These are phyloP conservation scores for Luidia sarsii DNA, from an alignment of 53 echinoderm and acorn worm species.

Conservation along the genomic window DNA sequence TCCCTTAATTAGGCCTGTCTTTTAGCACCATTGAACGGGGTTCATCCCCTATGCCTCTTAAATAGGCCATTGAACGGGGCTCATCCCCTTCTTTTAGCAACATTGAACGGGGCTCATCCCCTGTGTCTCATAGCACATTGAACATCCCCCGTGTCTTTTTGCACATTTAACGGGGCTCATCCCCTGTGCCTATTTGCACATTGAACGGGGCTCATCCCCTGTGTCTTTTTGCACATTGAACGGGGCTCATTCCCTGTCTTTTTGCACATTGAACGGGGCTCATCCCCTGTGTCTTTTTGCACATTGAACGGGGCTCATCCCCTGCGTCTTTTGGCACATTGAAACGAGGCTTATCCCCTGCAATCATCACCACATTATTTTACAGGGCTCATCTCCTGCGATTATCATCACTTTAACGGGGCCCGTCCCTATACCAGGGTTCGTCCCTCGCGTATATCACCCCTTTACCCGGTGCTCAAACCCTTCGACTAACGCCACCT, in stretches of 20 bases:
- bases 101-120: too few relatives aligned
- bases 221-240: too few relatives aligned
- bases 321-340: neutral
- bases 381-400: neutral
- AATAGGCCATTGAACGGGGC: constrained; percentile 4
- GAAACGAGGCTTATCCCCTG: neutral
- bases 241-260: neutral
- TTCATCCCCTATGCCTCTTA: too few relatives aligned
- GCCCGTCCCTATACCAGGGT: too few relatives aligned
- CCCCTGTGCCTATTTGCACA: neutral
- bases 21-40: too few relatives aligned
- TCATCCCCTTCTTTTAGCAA: neutral
- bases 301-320: neutral
- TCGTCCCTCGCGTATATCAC: too few relatives aligned
- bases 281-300: neutral
- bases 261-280: neutral
- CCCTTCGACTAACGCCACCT: too few relatives aligned
- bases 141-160: too few relatives aligned
- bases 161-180: neutral
- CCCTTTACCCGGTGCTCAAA: too few relatives aligned
- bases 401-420: neutral
- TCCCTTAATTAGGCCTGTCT: too few relatives aligned
- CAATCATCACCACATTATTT: neutral
- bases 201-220: too few relatives aligned
- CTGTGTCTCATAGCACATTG: too few relatives aligned